Evolutionary conservation across 2,113 vertebrate species (phyloP).

Genomic region (Aldabrachelys gigantea): DNA sequence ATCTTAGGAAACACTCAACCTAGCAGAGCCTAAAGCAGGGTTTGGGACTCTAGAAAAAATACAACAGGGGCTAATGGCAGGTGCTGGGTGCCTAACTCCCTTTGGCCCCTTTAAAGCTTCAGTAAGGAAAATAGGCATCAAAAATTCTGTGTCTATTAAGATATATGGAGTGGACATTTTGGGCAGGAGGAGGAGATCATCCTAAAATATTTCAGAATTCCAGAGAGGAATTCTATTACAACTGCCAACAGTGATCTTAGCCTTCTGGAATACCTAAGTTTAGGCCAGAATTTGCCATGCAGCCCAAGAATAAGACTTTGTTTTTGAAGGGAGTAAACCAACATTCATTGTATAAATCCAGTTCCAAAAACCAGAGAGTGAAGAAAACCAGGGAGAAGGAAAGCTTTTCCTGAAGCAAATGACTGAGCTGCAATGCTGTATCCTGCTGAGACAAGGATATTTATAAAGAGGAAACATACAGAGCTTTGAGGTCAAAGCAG

Average conservation of each 20-base stretch:
- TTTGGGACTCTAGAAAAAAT: not conserved
- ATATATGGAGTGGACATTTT: not conserved
- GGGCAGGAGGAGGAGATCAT: not conserved
- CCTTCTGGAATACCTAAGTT: conserved; percentile 22
- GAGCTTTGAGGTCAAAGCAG: not conserved
- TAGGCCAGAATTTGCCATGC: conserved; percentile 12
- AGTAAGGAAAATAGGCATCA: not conserved
- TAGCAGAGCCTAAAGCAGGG: not conserved
- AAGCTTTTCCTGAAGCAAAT: conserved; percentile 63
- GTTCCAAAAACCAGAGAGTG: conserved; percentile 57
- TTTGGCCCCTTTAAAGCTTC: not conserved
- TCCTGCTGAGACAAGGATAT: conserved; percentile 44
- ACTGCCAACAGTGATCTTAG: not conserved
- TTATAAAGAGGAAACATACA: conserved; percentile 30
- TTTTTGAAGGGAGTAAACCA: conserved; percentile 1
- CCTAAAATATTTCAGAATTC: not conserved
- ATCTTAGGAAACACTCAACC: not conserved
- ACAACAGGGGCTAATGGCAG: not conserved
- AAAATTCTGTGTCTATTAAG: not conserved
- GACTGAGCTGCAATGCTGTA: conserved; percentile 47
- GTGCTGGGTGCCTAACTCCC: not conserved
- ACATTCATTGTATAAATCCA: conserved; percentile 66
- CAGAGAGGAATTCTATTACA: not conserved
- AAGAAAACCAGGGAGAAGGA: conserved; percentile 62
- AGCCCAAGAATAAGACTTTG: conserved; percentile 31